phyloP scores from a whole-genome alignment of 1,140 invertebrate species.

The Bathynomus jamesi region DNA sequence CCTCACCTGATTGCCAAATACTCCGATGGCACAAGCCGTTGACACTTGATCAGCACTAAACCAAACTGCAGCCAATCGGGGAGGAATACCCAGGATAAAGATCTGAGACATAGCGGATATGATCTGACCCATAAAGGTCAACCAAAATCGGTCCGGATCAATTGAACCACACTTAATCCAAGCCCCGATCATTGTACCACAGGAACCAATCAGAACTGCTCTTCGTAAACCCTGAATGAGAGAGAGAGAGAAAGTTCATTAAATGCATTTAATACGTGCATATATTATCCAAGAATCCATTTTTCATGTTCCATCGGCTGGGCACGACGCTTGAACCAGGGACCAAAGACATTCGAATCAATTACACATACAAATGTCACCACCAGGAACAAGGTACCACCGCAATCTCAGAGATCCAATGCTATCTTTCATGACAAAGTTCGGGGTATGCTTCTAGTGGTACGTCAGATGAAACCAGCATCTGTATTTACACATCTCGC shows the following conservation, averaged over 20 bases:
- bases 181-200: slow-evolving; percentile 79
- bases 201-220: slow-evolving; percentile 71
- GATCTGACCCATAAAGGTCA: slow-evolving; percentile 81
- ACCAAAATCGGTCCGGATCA: slow-evolving; percentile 66
- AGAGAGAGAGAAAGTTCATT: neutral
- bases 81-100: slow-evolving; percentile 72
- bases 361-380: no score
- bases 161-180: slow-evolving; percentile 83
- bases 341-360: no score
- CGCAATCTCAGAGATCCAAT: no score
- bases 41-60: slow-evolving; percentile 92
- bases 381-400: neutral
- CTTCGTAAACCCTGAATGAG: slow-evolving; percentile 66
- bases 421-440: no score
- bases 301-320: no score
- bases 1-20: slow-evolving; percentile 97
- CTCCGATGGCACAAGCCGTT: slow-evolving; percentile 91
- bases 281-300: no score
- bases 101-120: slow-evolving; percentile 77
- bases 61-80: slow-evolving; percentile 90
- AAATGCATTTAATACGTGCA: no score
- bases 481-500: no score
- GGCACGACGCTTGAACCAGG: no score
- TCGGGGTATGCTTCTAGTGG: no score
- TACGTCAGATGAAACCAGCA: no score